A percentile compares a stretch with the other conserved stretches of the same genome.
Conservation (phyloP, 1,140 invertebrate species). For the Panulirus ornatus region DNA sequence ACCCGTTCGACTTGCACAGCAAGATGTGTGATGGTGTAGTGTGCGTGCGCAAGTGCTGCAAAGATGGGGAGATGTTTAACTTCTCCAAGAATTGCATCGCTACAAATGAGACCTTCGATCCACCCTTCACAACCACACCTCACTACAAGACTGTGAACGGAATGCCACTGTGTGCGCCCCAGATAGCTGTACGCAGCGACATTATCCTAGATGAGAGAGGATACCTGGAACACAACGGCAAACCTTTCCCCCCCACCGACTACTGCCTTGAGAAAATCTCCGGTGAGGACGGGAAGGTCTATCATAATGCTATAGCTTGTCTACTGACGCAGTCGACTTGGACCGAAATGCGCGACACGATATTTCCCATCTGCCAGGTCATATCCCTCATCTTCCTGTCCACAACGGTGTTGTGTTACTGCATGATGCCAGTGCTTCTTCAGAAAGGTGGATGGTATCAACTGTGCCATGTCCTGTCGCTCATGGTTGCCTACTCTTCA, state of each 20-base stretch:
- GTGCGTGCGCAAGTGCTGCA: slow-evolving; percentile 53
- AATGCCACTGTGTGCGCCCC: not conserved
- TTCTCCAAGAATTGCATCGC: not conserved
- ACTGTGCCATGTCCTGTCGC: slow-evolving; percentile 43
- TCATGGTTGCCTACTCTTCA: slow-evolving; percentile 15
- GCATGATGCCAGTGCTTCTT: slow-evolving; percentile 12
- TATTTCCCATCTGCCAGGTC: not conserved
- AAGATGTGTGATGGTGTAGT: not conserved
- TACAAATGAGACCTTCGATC: not conserved
- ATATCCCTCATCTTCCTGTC: slow-evolving; percentile 39
- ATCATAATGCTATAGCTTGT: slow-evolving; percentile 8
- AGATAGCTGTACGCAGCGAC: not conserved
- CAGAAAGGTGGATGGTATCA: slow-evolving; percentile 17
- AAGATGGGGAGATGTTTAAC: slow-evolving; percentile 1
- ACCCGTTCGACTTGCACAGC: not conserved
- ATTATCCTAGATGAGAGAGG: not conserved
- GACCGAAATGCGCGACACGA: not conserved
- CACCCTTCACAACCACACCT: not conserved
- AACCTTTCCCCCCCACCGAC: not conserved
- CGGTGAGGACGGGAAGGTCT: not conserved
- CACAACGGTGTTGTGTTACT: slow-evolving; percentile 30
- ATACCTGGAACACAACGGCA: not conserved
- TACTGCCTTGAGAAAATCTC: slow-evolving; percentile 38
- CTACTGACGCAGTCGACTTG: not conserved
- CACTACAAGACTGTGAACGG: slow-evolving; percentile 10